Percentiles rank a stretch among this genome's conserved stretches.
Evolutionary conservation across 2,113 vertebrate genomes (phyloP).

Genomic region (Heloderma charlesbogerti): DNA sequence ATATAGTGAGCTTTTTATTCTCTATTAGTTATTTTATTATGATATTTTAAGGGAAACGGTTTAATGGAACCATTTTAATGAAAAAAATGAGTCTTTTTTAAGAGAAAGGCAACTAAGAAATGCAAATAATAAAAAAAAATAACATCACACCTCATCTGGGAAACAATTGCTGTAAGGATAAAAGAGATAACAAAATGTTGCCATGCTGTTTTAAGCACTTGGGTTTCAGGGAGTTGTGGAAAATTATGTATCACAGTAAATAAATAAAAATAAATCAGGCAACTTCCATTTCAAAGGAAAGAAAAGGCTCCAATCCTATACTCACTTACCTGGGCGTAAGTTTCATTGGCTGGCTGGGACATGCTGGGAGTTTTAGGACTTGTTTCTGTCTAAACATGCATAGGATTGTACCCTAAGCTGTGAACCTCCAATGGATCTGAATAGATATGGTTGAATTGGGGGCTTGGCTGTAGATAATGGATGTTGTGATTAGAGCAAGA

Average conservation of each 20-base stretch:
- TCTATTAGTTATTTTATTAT: too few relatives aligned
- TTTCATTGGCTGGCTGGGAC: neutral
- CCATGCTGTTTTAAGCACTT: neutral
- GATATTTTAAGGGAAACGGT: too few relatives aligned
- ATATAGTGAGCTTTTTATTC: too few relatives aligned
- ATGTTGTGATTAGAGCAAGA: too few relatives aligned
- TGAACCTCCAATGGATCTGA: too few relatives aligned
- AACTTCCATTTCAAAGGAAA: neutral
- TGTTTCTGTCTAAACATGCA: neutral
- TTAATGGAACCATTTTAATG: too few relatives aligned
- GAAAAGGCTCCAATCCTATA: neutral
- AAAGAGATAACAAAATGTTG: neutral
- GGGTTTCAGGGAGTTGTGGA: neutral
- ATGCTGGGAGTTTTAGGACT: too few relatives aligned
- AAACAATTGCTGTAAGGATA: neutral
- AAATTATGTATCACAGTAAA: neutral
- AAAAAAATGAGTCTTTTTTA: too few relatives aligned
- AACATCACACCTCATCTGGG: neutral
- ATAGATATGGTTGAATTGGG: too few relatives aligned
- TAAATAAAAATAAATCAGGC: neutral
- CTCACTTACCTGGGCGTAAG: neutral
- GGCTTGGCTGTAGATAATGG: too few relatives aligned
- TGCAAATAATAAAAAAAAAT: too few relatives aligned
- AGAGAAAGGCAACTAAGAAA: too few relatives aligned
- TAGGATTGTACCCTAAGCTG: neutral